These are phyloP conservation scores for Antheraea yamamai DNA, from an alignment of 2,888 invertebrate genomes.

Conservation along the genomic window DNA sequence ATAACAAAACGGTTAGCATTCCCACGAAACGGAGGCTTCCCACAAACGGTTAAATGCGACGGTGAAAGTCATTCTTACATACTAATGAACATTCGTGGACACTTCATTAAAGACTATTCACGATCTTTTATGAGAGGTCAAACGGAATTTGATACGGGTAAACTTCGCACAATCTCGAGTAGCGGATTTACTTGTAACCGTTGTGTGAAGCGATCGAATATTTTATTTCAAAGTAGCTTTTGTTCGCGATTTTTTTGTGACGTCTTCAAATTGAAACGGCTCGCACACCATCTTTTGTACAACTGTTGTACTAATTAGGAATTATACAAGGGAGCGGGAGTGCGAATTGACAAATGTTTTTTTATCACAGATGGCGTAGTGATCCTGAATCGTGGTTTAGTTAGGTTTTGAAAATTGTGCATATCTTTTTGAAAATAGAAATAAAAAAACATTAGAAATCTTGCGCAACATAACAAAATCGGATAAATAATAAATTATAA, in stretches of 20 bases:
- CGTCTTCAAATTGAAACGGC: background rate
- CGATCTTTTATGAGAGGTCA: background rate
- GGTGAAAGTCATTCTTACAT: slow-evolving; percentile 4
- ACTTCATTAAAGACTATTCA: background rate
- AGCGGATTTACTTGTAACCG: background rate
- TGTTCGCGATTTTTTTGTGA: background rate
- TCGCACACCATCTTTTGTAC: background rate
- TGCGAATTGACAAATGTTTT: too few species aligned
- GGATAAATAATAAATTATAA: too few species aligned
- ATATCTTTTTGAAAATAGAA: too few species aligned
- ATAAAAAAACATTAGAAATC: too few species aligned
- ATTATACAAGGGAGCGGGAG: too few species aligned
- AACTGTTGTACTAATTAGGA: too few species aligned
- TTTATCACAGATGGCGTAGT: too few species aligned
- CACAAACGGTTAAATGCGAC: background rate
- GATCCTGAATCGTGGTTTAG: too few species aligned
- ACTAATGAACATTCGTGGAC: background rate
- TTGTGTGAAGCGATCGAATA: background rate
- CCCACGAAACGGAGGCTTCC: background rate
- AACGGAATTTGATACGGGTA: background rate
- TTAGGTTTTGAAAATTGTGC: too few species aligned
- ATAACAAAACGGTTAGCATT: background rate
- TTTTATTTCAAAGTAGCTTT: background rate
- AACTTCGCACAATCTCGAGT: background rate
- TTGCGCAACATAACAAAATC: too few species aligned